These are phyloP conservation scores for Drosophila barbarae DNA, from an alignment of 2,888 invertebrate genomes.

Conservation along the genomic window DNA sequence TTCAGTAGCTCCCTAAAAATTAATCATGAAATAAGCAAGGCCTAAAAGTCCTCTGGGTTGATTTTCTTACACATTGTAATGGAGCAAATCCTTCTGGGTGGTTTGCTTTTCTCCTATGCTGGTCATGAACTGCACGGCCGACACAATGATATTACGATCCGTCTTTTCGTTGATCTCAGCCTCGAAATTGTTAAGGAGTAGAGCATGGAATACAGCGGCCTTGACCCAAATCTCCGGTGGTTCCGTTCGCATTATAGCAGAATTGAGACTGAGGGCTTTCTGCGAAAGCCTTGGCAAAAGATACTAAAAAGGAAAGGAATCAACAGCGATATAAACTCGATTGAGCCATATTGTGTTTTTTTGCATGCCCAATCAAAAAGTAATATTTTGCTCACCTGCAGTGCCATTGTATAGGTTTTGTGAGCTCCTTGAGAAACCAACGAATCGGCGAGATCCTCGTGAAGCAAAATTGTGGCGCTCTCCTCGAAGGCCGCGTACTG, in stretches of 20 bases:
- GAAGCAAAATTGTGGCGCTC: constrained; percentile 69
- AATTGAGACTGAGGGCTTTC: constrained; percentile 60
- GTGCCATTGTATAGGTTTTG: constrained; percentile 66
- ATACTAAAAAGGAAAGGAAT: constrained; percentile 51
- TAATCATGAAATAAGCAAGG: neutral
- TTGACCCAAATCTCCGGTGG: constrained; percentile 72
- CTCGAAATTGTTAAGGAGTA: constrained; percentile 76
- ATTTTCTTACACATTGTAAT: constrained; percentile 80
- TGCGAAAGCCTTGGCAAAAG: constrained; percentile 68
- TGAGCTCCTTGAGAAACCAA: constrained; percentile 59
- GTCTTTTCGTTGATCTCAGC: constrained; percentile 66
- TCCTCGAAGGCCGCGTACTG: constrained; percentile 75
- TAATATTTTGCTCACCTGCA: constrained; percentile 62
- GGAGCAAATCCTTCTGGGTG: constrained; percentile 77
- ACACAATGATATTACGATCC: constrained; percentile 73
- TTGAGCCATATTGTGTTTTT: neutral
- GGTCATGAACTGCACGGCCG: constrained; percentile 74
- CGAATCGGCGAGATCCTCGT: constrained; percentile 71
- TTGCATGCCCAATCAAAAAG: neutral
- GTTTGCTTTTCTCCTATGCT: constrained; percentile 72
- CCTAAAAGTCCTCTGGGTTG: neutral
- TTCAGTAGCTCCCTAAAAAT: constrained; percentile 66
- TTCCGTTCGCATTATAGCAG: constrained; percentile 66
- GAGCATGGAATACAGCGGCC: constrained; percentile 67
- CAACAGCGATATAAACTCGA: neutral